phyloP scores from a whole-genome alignment of 2,888 invertebrate genomes.

The Drosophila birchii region DNA sequence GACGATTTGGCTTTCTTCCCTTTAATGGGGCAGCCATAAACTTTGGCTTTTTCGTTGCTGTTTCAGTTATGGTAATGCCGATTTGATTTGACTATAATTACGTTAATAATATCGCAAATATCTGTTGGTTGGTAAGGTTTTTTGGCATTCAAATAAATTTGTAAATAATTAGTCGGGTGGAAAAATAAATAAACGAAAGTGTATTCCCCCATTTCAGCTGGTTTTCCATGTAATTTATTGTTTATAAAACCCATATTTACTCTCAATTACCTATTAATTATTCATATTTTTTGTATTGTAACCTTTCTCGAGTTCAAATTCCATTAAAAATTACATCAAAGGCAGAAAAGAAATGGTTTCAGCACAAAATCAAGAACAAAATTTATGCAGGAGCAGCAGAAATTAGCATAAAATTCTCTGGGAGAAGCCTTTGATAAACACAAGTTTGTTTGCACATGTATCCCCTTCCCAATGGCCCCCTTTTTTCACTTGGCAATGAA shows the following conservation, averaged over 20 bases:
- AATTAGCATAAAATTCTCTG: slow-evolving; percentile 29
- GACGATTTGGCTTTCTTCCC: slow-evolving; percentile 33
- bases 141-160: slow-evolving; percentile 1
- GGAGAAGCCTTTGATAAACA: slow-evolving; percentile 24
- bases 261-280: slow-evolving; percentile 1
- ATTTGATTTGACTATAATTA: slow-evolving; percentile 48
- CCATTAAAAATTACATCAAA: slow-evolving; percentile 32
- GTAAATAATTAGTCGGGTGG: not conserved
- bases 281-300: slow-evolving; percentile 4
- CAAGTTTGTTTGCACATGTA: slow-evolving; percentile 24
- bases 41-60: slow-evolving; percentile 32
- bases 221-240: not conserved
- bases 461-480: slow-evolving; percentile 4
- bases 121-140: not conserved
- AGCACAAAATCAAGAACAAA: slow-evolving; percentile 20
- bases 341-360: slow-evolving; percentile 14
- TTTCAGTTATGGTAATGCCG: slow-evolving; percentile 36
- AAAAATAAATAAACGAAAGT: not conserved
- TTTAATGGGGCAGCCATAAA: slow-evolving; percentile 51
- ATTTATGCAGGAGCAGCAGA: slow-evolving; percentile 25
- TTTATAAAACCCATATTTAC: not conserved
- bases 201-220: not conserved
- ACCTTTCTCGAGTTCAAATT: not conserved
- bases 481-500: slow-evolving; percentile 21
- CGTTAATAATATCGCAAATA: slow-evolving; percentile 37